Conservation (phyloP, 2,113 vertebrate species). For the Heterocephalus glaber region DNA sequence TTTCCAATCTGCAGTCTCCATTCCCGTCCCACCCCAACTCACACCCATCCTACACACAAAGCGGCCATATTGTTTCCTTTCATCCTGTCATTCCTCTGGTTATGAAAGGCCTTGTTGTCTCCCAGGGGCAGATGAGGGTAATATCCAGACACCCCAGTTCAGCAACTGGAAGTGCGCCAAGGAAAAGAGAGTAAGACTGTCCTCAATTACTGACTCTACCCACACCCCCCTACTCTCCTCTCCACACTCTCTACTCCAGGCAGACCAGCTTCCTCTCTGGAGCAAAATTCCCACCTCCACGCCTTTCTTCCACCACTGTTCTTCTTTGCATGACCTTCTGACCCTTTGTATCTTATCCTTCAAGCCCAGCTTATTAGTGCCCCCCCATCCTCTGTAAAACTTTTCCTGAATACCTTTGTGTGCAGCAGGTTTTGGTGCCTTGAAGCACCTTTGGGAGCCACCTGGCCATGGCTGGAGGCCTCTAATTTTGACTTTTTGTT, state of each 20-base stretch:
- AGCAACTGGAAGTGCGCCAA: not conserved
- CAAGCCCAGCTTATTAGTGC: not conserved
- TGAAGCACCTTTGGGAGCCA: not conserved
- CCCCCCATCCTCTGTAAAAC: not conserved
- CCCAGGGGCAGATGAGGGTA: not conserved
- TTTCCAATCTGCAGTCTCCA: not conserved
- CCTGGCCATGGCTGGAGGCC: not conserved
- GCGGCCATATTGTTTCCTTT: not conserved
- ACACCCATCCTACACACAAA: conserved; percentile 5
- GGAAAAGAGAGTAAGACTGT: not conserved
- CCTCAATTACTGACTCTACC: not conserved
- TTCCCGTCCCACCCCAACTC: not conserved
- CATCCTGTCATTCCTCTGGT: not conserved
- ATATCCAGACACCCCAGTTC: not conserved
- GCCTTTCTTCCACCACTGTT: not conserved
- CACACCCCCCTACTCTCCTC: not conserved
- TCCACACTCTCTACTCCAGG: not conserved
- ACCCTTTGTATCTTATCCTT: not conserved
- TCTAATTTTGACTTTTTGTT: not conserved
- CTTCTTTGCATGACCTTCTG: not conserved
- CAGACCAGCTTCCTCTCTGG: not conserved
- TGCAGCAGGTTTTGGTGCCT: not conserved
- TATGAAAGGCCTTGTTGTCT: not conserved
- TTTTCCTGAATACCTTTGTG: not conserved
- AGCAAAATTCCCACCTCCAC: not conserved